phyloP scores from a whole-genome alignment of 2,797 vertebrate genomes.

The Neosalanx taihuensis region DNA sequence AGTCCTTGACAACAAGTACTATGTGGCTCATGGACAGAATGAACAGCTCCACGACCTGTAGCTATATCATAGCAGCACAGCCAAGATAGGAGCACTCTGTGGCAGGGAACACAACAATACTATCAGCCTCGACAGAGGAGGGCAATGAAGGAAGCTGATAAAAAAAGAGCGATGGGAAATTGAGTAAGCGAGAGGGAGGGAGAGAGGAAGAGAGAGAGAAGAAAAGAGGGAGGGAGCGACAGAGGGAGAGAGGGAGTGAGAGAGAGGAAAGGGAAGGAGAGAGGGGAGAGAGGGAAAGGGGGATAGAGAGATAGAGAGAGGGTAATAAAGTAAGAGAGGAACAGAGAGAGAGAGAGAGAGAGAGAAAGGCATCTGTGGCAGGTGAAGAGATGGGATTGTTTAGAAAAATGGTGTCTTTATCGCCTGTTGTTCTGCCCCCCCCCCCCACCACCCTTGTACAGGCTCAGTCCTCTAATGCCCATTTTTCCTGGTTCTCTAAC shows the following conservation, averaged over 20 bases:
- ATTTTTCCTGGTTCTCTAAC: background rate
- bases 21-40: too few relatives aligned
- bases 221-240: background rate
- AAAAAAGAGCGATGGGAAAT: slow-evolving; percentile 9
- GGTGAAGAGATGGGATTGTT: slow-evolving; percentile 16
- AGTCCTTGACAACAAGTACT: too few relatives aligned
- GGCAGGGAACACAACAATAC: background rate
- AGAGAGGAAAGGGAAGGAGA: background rate
- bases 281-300: background rate
- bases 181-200: background rate
- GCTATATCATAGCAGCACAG: background rate
- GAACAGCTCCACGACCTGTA: too few relatives aligned
- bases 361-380: background rate
- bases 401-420: slow-evolving; percentile 4
- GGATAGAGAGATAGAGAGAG: background rate
- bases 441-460: background rate
- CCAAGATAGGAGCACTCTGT: background rate
- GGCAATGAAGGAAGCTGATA: slow-evolving; percentile 4
- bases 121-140: background rate
- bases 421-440: background rate
- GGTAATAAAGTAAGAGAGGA: background rate
- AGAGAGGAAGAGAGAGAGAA: background rate
- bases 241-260: background rate
- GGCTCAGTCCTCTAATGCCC: background rate
- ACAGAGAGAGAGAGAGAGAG: background rate